Base-by-base conservation (phyloP, 2,113 vertebrate genomes). In the Oostethus manadensis region DNA sequence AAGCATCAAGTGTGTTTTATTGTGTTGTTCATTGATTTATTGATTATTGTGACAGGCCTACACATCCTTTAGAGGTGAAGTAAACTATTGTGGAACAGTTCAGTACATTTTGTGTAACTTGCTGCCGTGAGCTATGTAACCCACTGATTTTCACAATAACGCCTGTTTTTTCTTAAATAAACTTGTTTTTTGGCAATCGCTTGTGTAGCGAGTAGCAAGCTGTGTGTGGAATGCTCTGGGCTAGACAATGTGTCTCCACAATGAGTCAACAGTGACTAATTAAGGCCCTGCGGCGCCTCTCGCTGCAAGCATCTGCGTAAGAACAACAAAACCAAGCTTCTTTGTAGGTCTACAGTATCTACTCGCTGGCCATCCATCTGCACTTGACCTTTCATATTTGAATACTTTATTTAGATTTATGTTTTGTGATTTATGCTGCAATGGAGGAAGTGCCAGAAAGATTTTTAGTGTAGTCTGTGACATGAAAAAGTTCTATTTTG, bases 201-300 rank as follows among this genome's bases (percentile, higher is more conserved):
- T 58, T 71, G 81, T 77, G 70, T 64, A 73, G 75, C 60, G 75
- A 68, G 68, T 51, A 71, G 70, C 59, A 67, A 62, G 59, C 64
- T 74, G 60, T 77, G 73, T 78, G 74, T 66, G 77, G 73, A 76
- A 56, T 18, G 66, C 80, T 75, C 35, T 48, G n/a, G 73, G 75
- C 49, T 74, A 58, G 51, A 67, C 74, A 68, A 62, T 76, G 57
- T 64, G 69, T 79, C 74, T 68, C 68, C 72, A 64, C 74, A 73
- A 70, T 68, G 77, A 80, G 62, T 76, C 71, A 61, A 66, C 73
- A 78, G 71, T 71, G 73, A 72, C 76, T 84, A 82, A 84, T 77
- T 79, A 79, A 57, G 77, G 69, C 64, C 79, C 76, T 45, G 79
- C 55, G 78, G 79, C 79, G 80, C 70, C 71, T 71, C 63, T 20